Evolutionary conservation across 2,888 invertebrate genomes (phyloP).

Genomic region (Pristionchus entomophagus): DNA sequence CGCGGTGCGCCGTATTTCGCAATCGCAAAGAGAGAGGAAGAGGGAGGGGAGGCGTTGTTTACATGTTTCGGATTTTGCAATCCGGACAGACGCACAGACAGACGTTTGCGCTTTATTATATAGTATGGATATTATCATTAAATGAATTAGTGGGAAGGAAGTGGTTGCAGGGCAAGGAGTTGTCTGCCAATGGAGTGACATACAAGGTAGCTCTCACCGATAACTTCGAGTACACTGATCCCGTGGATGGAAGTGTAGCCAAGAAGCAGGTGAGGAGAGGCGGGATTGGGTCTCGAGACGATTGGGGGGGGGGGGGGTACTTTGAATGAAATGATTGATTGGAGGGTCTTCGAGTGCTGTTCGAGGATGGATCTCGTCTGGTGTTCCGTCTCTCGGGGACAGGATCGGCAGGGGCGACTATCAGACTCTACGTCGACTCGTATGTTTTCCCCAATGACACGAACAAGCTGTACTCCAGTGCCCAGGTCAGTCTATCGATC

Average conservation of each 20-base stretch:
- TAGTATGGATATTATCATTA: not conserved
- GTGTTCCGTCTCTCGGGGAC: conserved; percentile 96
- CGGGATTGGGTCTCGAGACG: too few species aligned
- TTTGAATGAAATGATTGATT: too few species aligned
- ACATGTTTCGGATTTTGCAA: too few species aligned
- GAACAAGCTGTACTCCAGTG: conserved; percentile 78
- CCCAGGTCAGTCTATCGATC: conserved; percentile 77
- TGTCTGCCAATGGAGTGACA: conserved; percentile 79
- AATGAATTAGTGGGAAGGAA: conserved; percentile 50
- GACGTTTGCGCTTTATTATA: too few species aligned
- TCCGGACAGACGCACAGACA: too few species aligned
- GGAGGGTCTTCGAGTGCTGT: conserved; percentile 92
- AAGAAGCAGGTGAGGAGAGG: conserved; percentile 75
- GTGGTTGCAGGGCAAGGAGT: conserved; percentile 74
- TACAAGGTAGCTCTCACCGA: conserved; percentile 88
- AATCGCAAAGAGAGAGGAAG: too few species aligned
- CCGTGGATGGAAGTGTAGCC: conserved; percentile 91
- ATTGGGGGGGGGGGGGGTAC: not conserved
- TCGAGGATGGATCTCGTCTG: conserved; percentile 93
- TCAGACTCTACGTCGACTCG: conserved; percentile 91
- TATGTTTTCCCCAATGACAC: conserved; percentile 86
- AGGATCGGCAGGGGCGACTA: conserved; percentile 97
- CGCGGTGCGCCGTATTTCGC: too few species aligned
- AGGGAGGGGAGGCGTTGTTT: too few species aligned
- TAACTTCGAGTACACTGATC: conserved; percentile 96